A percentile compares a stretch with the other conserved stretches of the same genome.
phyloP scores from a whole-genome alignment of 2,113 vertebrate genomes.

The Hystrix cristata region DNA sequence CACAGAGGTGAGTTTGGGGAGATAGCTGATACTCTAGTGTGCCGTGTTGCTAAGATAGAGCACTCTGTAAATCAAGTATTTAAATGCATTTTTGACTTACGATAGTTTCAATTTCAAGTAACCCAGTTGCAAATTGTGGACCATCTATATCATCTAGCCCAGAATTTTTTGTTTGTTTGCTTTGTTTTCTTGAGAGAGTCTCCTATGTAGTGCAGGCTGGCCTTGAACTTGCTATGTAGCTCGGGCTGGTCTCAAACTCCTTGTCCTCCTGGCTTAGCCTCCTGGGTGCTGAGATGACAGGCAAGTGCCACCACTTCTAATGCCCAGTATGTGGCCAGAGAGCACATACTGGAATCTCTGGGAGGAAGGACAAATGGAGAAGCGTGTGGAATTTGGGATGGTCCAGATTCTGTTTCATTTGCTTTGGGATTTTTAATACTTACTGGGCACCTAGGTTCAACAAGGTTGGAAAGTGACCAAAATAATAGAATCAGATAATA shows the following conservation, averaged over 20 bases:
- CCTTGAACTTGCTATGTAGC: neutral
- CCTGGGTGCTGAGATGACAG: neutral
- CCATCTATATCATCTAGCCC: neutral
- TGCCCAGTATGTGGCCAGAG: neutral
- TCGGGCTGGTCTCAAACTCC: neutral
- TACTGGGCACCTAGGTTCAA: neutral
- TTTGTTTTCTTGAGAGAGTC: neutral
- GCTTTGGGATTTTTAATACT: neutral
- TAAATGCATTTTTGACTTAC: neutral
- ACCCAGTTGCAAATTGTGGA: neutral
- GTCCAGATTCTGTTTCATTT: neutral
- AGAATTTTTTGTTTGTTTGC: neutral
- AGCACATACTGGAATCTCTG: neutral
- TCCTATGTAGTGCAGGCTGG: neutral
- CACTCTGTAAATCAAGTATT: neutral
- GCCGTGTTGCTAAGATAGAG: neutral
- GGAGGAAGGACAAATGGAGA: neutral
- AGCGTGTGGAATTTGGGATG: neutral
- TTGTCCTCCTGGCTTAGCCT: neutral
- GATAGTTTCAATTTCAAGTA: neutral
- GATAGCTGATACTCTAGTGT: neutral
- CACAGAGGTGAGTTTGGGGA: too few relatives aligned
- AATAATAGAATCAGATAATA: neutral
- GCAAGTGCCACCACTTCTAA: neutral
- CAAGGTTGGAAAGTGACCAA: neutral